phyloP scores from a whole-genome alignment of 2,113 vertebrate species.

The Ovis aries region ARS-UI_Ramb_v3.0 NC_056070.1:30551501-30552000 shows the following conservation, averaged over 20 bases:
- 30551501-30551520: constrained; percentile 6
- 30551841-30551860: neutral
- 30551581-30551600: constrained; percentile 11
- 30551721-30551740: neutral
- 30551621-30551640: neutral
- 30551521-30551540: neutral
- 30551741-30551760: neutral
- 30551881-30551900: neutral
- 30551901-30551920: neutral
- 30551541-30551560: neutral
- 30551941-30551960: neutral
- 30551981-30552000: neutral
- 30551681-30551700: neutral
- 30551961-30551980: neutral
- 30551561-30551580: neutral
- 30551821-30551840: neutral
- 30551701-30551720: neutral
- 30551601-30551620: neutral
- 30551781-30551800: neutral
- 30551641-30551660: neutral
- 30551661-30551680: neutral
- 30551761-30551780: neutral
- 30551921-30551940: neutral
- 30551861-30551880: neutral
- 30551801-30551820: neutral